phyloP scores from a whole-genome alignment of 2,113 vertebrate species.

The Protobothrops flavoviridis region DNA sequence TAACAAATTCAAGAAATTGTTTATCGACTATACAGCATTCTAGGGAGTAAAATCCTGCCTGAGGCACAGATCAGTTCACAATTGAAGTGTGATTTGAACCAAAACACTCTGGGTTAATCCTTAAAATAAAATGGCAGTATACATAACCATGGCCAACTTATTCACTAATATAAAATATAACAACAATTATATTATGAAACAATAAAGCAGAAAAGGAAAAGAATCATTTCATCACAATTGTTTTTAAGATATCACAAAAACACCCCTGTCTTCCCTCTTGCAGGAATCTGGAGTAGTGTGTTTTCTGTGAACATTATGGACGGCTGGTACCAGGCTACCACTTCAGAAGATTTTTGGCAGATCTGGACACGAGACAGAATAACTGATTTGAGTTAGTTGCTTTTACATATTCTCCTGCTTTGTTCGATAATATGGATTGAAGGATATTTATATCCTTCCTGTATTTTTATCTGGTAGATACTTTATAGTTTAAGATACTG shows the following conservation, averaged over 20 bases:
- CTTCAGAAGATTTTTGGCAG: slow-evolving; percentile 69
- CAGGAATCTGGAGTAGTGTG: slow-evolving; percentile 71
- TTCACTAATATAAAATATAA: background rate
- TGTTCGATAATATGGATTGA: background rate
- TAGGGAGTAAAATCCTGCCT: background rate
- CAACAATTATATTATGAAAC: background rate
- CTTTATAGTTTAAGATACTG: background rate
- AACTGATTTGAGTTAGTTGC: slow-evolving; percentile 52
- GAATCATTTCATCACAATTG: background rate
- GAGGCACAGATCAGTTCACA: background rate
- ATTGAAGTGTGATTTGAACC: background rate
- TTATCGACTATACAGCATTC: background rate
- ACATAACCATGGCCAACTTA: background rate
- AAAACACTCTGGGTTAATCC: background rate
- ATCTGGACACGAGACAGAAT: slow-evolving; percentile 66
- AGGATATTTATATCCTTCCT: background rate
- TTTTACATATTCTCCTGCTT: background rate
- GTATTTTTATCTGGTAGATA: background rate
- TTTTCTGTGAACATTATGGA: slow-evolving; percentile 73
- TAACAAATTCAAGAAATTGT: background rate
- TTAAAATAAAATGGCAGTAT: background rate
- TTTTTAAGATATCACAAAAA: background rate
- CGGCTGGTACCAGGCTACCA: slow-evolving; percentile 62
- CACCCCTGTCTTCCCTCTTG: background rate
- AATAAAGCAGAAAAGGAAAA: background rate